Percentiles rank a stretch among this genome's conserved stretches.
Conservation (phyloP, 2,888 invertebrate species). For the Rotaria sp. region DNA sequence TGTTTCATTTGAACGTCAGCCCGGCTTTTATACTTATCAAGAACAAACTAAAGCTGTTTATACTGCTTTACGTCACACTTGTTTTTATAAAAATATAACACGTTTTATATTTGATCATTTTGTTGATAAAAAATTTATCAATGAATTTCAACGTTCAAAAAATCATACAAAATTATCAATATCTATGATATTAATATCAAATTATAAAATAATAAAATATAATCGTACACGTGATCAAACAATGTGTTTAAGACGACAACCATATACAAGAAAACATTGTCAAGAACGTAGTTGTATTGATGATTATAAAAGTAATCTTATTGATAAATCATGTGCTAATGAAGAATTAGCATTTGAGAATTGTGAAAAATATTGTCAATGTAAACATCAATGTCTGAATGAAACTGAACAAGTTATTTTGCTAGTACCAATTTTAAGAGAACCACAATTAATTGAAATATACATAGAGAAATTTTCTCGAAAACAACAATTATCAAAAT, state of each 20-base stretch:
- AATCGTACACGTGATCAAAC: neutral
- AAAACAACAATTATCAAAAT: neutral
- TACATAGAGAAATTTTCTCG: neutral
- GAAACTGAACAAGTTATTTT: neutral
- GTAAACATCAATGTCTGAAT: neutral
- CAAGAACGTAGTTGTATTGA: neutral
- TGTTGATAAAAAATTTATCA: neutral
- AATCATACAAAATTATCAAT: neutral
- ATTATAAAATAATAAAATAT: neutral
- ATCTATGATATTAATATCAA: neutral
- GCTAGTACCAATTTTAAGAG: neutral
- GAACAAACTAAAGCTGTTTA: slow-evolving; percentile 15
- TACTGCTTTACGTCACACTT: neutral
- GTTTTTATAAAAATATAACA: slow-evolving; percentile 15
- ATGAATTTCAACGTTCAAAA: neutral
- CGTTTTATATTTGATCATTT: slow-evolving; percentile 25
- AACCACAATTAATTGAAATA: neutral
- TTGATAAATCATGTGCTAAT: neutral
- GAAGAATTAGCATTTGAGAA: neutral
- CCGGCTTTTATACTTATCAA: neutral
- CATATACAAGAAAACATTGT: neutral
- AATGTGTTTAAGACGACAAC: neutral
- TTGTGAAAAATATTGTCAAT: neutral
- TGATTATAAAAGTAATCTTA: neutral
- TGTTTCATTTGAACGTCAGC: neutral